A percentile compares a stretch with the other conserved stretches of the same genome.
phyloP scores from a whole-genome alignment of 1,140 invertebrate species.

The Pentalonia nigronervosa region DNA sequence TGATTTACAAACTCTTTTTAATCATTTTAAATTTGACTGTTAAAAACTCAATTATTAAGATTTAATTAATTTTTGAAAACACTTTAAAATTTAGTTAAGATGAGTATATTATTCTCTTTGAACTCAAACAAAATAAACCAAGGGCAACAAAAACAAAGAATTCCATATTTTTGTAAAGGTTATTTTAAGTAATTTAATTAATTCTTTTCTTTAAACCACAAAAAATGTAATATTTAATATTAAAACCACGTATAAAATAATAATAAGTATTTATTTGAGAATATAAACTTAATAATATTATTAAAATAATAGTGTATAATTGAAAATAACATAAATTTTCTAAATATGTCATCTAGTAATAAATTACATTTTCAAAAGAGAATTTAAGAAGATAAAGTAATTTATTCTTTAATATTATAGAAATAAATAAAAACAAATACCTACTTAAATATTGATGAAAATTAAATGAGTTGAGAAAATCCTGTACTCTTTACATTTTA shows the following conservation, averaged over 20 bases:
- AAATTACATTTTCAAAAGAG: background rate
- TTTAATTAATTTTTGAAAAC: background rate
- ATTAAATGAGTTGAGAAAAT: background rate
- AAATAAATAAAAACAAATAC: background rate
- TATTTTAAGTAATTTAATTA: constrained; percentile 28
- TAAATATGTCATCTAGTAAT: background rate
- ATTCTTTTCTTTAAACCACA: background rate
- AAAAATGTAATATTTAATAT: background rate
- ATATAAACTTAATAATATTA: background rate
- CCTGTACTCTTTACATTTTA: background rate
- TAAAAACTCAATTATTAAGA: background rate
- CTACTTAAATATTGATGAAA: background rate
- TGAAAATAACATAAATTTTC: background rate
- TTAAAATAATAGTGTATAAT: background rate
- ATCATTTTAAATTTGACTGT: background rate
- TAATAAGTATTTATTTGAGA: constrained; percentile 7
- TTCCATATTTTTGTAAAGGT: background rate
- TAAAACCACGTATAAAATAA: background rate
- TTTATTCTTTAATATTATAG: background rate
- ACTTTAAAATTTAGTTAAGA: background rate
- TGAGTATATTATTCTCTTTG: background rate
- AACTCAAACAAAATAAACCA: background rate
- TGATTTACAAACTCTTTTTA: no score
- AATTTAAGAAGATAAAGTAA: background rate
- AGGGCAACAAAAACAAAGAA: background rate